phyloP scores from a whole-genome alignment of 1,140 invertebrate genomes.

The Gonatopus flavifemur region DNA sequence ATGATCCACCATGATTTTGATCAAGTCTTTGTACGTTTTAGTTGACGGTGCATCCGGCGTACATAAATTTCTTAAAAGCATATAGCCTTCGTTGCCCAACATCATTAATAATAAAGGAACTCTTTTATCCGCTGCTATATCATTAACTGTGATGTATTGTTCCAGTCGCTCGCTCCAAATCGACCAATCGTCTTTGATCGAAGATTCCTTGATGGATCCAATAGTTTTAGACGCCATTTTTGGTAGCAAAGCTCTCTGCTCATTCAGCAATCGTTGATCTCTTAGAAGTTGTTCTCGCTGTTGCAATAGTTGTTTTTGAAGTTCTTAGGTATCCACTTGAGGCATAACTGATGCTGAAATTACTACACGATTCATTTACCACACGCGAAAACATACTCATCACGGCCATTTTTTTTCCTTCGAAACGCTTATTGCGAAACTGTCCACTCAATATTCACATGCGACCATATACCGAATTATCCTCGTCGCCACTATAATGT shows the following conservation, averaged over 20 bases:
- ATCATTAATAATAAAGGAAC: constrained; percentile 16
- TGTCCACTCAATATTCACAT: too few species aligned
- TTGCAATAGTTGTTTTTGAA: neutral
- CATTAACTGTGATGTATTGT: constrained; percentile 10
- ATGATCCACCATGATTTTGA: too few species aligned
- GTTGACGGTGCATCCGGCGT: constrained; percentile 8
- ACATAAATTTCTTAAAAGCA: constrained; percentile 20
- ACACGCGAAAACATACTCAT: too few species aligned
- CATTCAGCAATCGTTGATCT: neutral
- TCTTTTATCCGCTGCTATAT: constrained; percentile 2
- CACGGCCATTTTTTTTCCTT: too few species aligned
- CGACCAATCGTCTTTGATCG: constrained; percentile 9
- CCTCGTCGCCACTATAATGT: too few species aligned
- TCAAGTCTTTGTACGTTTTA: neutral
- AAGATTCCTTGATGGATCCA: constrained; percentile 14
- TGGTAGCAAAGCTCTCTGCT: neutral
- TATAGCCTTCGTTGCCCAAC: constrained; percentile 19
- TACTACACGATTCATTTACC: too few species aligned
- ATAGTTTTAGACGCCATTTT: neutral
- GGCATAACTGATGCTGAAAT: neutral
- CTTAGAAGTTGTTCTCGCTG: neutral
- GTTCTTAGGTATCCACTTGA: neutral
- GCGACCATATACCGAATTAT: too few species aligned
- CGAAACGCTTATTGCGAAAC: too few species aligned
- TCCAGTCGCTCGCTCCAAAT: constrained; percentile 18